Base-by-base conservation (phyloP, 2,113 vertebrate species). In the Scomber scombrus region DNA sequence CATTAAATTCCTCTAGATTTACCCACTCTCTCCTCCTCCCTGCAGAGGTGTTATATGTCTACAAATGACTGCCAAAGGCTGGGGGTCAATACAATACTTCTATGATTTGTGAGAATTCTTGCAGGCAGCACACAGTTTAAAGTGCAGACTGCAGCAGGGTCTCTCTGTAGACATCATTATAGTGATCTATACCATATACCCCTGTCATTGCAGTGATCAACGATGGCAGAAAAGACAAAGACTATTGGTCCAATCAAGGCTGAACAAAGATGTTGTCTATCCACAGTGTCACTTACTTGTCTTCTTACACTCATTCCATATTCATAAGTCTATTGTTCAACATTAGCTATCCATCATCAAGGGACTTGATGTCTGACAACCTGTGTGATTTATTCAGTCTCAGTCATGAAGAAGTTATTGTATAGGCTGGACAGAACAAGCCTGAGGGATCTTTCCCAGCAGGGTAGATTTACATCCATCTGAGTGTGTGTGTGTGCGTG, bases 401-500 rank as follows among this genome's bases (percentile, higher is more conserved):
- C 2, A 3, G 46, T 63, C 55, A 71, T 57, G 70, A 84, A 51
- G 84, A 70, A 52, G 80, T 86, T 88, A 85, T 82, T 69, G 80
- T 61, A 52, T n/a, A 52, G 71, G 67, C 72, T 62, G 45, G 65
- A 76, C 77, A 77, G 58, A 84, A 67, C 56, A 72, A 67, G 77
- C 77, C 78, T 55, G 51, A 68, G 76, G 78, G 76, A 83, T 78
- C 69, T 75, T 47, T 71, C 66, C 73, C 68, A 64, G 68, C 69
- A 71, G 14, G 72, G 55, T 46, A 76, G 87, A 94, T 91, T 88
- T 86, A 89, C 85, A 79, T 85, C 63, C 50, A 77, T 76, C 62
- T 1, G 3, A 56, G 14, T 65, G 18, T 61, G 47, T 52, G 67
- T 61, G 46, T 71, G 67, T 68, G 57, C 66, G 77, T 62, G 68